Base-by-base conservation (phyloP, 2,113 vertebrate genomes). In the Noctilio leporinus region DNA sequence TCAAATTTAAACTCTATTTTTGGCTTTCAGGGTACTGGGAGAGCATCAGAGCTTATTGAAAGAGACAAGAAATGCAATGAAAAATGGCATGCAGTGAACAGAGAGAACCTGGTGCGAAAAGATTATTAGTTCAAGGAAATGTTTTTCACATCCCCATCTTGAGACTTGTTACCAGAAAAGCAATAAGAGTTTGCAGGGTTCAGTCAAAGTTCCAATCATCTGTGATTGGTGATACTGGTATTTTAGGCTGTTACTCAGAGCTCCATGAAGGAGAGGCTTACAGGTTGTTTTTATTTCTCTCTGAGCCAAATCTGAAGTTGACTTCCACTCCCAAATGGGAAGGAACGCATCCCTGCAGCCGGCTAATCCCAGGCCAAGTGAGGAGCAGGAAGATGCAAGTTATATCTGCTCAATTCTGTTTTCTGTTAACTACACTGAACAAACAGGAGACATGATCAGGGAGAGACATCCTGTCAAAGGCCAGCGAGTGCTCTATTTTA, bases 361-460 rank as follows among this genome's bases (percentile, higher is more conserved):
- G 45, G 83, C 82, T 90, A 38, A 94, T 95, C 89, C 93, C 69
- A 95, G 93, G 86, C 73, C 87, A 80, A 93, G 40, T 11, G 40
- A 95, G 20, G 47, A 38, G 2, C 81, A 5, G 35, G 51, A 43
- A 96, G 84, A 93, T 47, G 88, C 86, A 93, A 94, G 38, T 2
- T 95, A 51, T 69, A 94, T 92, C 77, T 89, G 4, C 57, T 86
- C 75, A 88, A 53, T 94, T 95, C 88, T 98, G 93, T 97, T 98
- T 97, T 96, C 90, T 97, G 57, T 97, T 95, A 96, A 96, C 80
- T 7, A 67, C 49, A 67, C 76, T 55, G 80, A 97, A 90, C 84
- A 96, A 97, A 95, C 65, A 95, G n/a, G 91, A 96, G 64, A 95
- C 86, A 91, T 49, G 93, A 95, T 93, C 76, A 98, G 80, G 89